phyloP scores from a whole-genome alignment of 2,113 vertebrate species.

The Cricetomys ansorgei region DNA sequence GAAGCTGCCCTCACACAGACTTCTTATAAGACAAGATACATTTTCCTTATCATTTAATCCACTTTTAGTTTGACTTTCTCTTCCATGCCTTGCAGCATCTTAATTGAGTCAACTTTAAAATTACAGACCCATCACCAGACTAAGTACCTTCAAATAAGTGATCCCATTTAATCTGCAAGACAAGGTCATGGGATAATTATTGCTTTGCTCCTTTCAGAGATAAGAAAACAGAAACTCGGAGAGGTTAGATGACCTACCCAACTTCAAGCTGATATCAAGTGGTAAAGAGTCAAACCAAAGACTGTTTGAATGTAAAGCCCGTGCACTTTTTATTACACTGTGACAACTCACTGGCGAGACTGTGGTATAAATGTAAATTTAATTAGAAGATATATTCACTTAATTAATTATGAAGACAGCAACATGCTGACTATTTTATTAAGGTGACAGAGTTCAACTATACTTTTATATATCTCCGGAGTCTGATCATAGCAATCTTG shows the following conservation, averaged over 20 bases:
- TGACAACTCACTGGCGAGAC: slow-evolving; percentile 24
- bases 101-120: slow-evolving; percentile 57
- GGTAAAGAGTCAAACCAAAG: slow-evolving; percentile 41
- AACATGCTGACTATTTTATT: slow-evolving; percentile 69
- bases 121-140: slow-evolving; percentile 22
- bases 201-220: slow-evolving; percentile 46
- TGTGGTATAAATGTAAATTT: slow-evolving; percentile 62
- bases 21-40: not conserved
- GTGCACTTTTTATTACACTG: slow-evolving; percentile 49
- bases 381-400: slow-evolving; percentile 61
- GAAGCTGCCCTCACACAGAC: not conserved
- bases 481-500: slow-evolving; percentile 11
- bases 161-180: slow-evolving; percentile 38
- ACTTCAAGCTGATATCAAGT: slow-evolving; percentile 54
- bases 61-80: slow-evolving; percentile 29
- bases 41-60: slow-evolving; percentile 25
- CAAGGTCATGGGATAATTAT: slow-evolving; percentile 59
- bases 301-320: slow-evolving; percentile 23
- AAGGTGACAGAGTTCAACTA: slow-evolving; percentile 63
- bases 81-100: slow-evolving; percentile 26
- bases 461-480: not conserved
- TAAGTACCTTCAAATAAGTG: slow-evolving; percentile 48
- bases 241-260: slow-evolving; percentile 34
- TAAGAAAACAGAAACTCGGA: slow-evolving; percentile 46
- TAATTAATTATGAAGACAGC: slow-evolving; percentile 69